Percentiles rank a stretch among this genome's conserved stretches.
Evolutionary conservation across 2,797 vertebrate species (phyloP).

Genomic region (Gadopsis bispinosus): DNA sequence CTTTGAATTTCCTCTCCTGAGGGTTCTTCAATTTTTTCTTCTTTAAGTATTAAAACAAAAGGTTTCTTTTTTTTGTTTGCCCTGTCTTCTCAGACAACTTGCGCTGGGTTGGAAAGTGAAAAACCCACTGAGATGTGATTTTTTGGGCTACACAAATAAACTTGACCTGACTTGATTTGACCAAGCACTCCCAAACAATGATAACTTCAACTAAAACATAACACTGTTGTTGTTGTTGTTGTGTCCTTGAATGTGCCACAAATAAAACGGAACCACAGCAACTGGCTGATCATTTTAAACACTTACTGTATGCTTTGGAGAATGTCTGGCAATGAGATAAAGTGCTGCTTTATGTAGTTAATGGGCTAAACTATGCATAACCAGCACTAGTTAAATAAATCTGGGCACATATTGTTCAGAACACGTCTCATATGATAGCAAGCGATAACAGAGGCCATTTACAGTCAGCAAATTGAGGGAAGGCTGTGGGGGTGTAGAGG

Average conservation of each 20-base stretch:
- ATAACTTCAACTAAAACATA: not conserved
- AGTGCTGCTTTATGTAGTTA: not conserved
- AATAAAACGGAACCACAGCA: not conserved
- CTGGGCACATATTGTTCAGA: conserved; percentile 52
- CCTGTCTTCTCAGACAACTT: not conserved
- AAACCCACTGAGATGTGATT: not conserved
- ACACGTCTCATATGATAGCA: conserved; percentile 61
- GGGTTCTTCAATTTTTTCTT: not conserved
- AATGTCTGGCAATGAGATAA: not conserved
- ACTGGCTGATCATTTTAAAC: not conserved
- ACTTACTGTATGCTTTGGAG: not conserved
- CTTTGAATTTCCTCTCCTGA: not conserved
- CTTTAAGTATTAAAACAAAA: not conserved
- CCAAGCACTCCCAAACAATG: not conserved
- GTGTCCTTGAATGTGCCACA: not conserved
- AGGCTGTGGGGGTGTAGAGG: conserved; percentile 59
- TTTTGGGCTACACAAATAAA: not conserved
- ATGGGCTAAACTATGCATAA: conserved; percentile 15
- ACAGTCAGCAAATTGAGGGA: conserved; percentile 61
- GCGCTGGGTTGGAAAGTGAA: not conserved
- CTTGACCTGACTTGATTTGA: not conserved
- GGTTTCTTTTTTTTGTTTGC: not conserved
- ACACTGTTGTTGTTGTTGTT: not conserved
- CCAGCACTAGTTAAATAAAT: conserved; percentile 28
- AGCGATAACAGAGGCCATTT: conserved; percentile 67